Conservation (phyloP, 2,888 invertebrate species). For the Nomada goodeniana region DNA sequence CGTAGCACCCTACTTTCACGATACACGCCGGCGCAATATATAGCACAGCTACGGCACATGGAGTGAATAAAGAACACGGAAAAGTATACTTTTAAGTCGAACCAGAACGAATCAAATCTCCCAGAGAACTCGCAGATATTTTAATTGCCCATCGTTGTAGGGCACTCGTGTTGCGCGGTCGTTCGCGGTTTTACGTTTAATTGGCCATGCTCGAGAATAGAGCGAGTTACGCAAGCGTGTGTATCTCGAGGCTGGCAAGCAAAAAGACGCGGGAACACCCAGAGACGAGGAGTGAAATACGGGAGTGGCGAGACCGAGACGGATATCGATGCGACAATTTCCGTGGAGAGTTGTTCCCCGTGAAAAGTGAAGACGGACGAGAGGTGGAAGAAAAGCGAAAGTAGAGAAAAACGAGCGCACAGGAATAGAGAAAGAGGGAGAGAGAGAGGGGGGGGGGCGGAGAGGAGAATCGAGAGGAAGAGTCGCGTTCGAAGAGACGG, state of each 20-base stretch:
- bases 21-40: too few species aligned
- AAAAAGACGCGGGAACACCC: not conserved
- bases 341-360: constrained; percentile 11
- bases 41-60: too few species aligned
- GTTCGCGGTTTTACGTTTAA: constrained; percentile 34
- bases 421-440: not conserved
- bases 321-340: constrained; percentile 49
- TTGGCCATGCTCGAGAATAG: constrained; percentile 52
- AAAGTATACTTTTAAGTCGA: too few species aligned
- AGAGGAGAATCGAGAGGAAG: constrained; percentile 27
- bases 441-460: not conserved
- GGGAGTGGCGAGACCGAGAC: constrained; percentile 21
- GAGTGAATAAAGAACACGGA: too few species aligned
- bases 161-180: not conserved
- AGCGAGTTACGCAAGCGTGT: constrained; percentile 27
- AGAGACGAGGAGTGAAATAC: constrained; percentile 29
- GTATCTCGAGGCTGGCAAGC: not conserved
- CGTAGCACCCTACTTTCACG: too few species aligned
- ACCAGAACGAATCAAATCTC: too few species aligned
- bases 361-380: constrained; percentile 34
- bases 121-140: constrained; percentile 20
- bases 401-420: constrained; percentile 26
- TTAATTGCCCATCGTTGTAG: constrained; percentile 34
- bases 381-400: constrained; percentile 38
- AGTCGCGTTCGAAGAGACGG: constrained; percentile 56